Percentiles rank a stretch among this genome's conserved stretches.
These are phyloP conservation scores for Camelus bactrianus DNA, from an alignment of 2,113 vertebrate genomes.

Conservation along the genomic window DNA sequence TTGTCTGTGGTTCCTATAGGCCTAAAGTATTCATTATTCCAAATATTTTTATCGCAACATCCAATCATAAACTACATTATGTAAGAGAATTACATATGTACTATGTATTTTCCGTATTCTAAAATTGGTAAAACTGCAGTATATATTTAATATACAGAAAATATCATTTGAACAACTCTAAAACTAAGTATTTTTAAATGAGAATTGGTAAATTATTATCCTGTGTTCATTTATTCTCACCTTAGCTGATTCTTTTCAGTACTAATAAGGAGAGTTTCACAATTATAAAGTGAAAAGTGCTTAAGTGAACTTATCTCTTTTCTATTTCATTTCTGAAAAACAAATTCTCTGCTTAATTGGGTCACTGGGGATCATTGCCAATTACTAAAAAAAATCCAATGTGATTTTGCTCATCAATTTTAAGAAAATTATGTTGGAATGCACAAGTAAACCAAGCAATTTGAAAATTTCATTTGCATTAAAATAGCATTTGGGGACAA, in stretches of 20 bases:
- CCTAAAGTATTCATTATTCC: background rate
- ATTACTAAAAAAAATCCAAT: slow-evolving; percentile 64
- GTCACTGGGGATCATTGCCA: slow-evolving; percentile 46
- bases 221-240: background rate
- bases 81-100: background rate
- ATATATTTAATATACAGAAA: background rate
- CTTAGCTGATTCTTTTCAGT: background rate
- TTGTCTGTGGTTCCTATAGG: background rate
- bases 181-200: slow-evolving; percentile 23
- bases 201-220: background rate
- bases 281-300: slow-evolving; percentile 68
- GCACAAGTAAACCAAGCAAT: background rate
- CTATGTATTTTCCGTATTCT: background rate
- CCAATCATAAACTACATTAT: background rate
- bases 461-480: slow-evolving; percentile 54
- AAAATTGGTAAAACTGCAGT: background rate
- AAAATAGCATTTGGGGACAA: background rate
- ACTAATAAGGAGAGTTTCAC: slow-evolving; percentile 53
- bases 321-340: slow-evolving; percentile 52
- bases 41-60: background rate
- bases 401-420: slow-evolving; percentile 29
- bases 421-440: slow-evolving; percentile 62
- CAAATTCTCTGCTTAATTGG: slow-evolving; percentile 71
- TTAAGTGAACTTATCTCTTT: slow-evolving; percentile 71
- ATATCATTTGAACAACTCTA: background rate